Evolutionary conservation across 2,888 invertebrate genomes (phyloP).

Genomic region (Hyposoter dolosus): DNA sequence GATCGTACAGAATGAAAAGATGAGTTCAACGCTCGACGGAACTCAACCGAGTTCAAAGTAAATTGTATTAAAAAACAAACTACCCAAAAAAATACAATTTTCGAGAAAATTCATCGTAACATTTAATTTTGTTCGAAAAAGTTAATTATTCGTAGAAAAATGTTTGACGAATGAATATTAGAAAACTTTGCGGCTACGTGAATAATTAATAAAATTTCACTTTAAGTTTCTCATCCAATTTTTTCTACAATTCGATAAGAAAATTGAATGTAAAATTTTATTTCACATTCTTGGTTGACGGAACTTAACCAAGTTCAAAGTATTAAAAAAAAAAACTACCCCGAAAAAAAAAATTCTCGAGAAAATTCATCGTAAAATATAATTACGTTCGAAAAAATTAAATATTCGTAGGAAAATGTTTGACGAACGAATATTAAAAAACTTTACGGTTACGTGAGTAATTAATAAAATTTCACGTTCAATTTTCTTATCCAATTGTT

Average conservation of each 20-base stretch:
- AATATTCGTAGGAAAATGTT: background rate
- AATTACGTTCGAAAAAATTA: background rate
- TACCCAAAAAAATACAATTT: background rate
- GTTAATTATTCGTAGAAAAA: background rate
- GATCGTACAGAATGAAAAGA: conserved; percentile 34
- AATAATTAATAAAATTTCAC: no score
- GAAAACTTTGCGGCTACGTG: background rate
- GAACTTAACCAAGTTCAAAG: background rate
- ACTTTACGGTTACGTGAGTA: background rate
- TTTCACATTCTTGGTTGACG: no score
- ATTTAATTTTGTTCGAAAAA: background rate
- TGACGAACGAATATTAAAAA: background rate
- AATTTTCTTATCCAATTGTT: no score
- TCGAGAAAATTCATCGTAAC: background rate
- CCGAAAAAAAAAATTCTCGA: background rate
- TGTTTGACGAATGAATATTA: background rate
- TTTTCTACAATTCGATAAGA: no score
- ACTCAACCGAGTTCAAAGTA: background rate
- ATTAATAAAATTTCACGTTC: no score
- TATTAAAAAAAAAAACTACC: background rate
- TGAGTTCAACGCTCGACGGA: conserved; percentile 1
- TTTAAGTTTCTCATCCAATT: no score
- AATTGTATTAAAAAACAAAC: background rate
- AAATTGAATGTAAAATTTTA: no score
- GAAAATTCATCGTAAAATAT: no score